Percentiles rank a stretch among this genome's conserved stretches.
phyloP scores from a whole-genome alignment of 1,140 invertebrate species.

The Neomicropteryx cornuta region DNA sequence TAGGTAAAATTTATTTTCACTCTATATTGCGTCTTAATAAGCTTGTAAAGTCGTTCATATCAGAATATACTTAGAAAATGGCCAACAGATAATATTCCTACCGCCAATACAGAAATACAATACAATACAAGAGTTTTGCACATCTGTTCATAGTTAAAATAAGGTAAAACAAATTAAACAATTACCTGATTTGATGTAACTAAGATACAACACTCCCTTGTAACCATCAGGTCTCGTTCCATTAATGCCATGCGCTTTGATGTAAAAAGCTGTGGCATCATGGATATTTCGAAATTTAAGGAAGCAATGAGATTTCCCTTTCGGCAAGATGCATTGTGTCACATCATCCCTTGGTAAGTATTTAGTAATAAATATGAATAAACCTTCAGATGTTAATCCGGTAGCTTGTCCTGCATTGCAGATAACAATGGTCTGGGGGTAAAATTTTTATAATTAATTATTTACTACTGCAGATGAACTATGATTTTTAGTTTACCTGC shows the following conservation, averaged over 20 bases:
- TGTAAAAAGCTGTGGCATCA: conserved; percentile 39
- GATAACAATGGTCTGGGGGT: conserved; percentile 40
- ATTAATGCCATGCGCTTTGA: conserved; percentile 40
- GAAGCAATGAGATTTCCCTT: conserved; percentile 67
- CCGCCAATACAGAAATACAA: background rate
- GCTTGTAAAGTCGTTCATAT: too few relatives aligned
- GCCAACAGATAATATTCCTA: background rate
- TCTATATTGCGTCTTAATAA: too few relatives aligned
- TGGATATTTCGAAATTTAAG: conserved; percentile 40
- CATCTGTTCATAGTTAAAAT: conserved; percentile 2
- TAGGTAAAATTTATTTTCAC: too few relatives aligned
- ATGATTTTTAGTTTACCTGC: too few relatives aligned
- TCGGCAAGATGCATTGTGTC: conserved; percentile 52
- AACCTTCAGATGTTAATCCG: conserved; percentile 49
- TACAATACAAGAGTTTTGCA: background rate
- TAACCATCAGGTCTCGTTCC: conserved; percentile 40
- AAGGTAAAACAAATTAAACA: conserved; percentile 11
- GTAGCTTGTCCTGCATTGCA: conserved; percentile 68
- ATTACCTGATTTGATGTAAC: conserved; percentile 47
- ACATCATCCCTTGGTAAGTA: conserved; percentile 40
- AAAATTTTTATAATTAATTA: conserved; percentile 8
- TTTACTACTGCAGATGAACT: too few relatives aligned
- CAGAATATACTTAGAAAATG: too few relatives aligned
- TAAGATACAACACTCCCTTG: conserved; percentile 54
- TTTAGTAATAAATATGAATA: conserved; percentile 40